Base-by-base conservation (phyloP, 2,113 vertebrate genomes). In the Pseudorhombus dupliciocellatus region DNA sequence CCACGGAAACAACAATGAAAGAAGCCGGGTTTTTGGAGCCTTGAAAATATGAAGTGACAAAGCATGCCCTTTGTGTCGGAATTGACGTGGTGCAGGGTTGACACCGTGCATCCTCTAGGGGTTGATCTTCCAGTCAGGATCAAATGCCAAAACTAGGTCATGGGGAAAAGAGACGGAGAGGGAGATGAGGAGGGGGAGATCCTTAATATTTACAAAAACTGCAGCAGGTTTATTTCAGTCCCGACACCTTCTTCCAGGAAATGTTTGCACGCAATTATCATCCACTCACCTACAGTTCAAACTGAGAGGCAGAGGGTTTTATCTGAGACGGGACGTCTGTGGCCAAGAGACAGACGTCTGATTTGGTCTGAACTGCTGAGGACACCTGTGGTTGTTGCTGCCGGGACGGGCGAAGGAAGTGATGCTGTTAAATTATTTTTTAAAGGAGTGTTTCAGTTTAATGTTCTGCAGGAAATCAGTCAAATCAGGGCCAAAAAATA, bases 81-180 rank as follows among this genome's bases (percentile, higher is more conserved):
- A 90, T 85, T 93, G 93, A 92, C 81, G 81, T 86, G 90, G 89
- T 75, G 73, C 77, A 55, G 77, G 92, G 83, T 85, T 94, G 92
- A 93, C 92, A 93, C 75, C 10, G 87, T 85, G 88, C 88, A 84
- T 87, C 93, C 93, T 93, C 90, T 85, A 92, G 93, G 93, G 93
- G 88, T 89, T 91, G 92, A 92, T 92, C 92, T 90, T 90, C 91
- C 89, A 87, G 88, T 90, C 86, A 88, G 90, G 92, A 94, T 91
- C 90, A 92, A 92, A 91, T 89, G 91, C 84, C 90, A 92, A 78
- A 95, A 93, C 80, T 94, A 94, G 93, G 94, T 94, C 93, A 93
- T 83, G 70, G 88, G 84, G 88, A 87, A 89, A 80, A 72, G 75
- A 73, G 71, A 55, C 62, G 60, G 59, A 64, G 59, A 61, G 78